Evolutionary conservation across 2,113 vertebrate species (phyloP), one percentile per base, ranked within the genome.

Genomic region (Gnathonemus echidnorhynchus): DNA sequence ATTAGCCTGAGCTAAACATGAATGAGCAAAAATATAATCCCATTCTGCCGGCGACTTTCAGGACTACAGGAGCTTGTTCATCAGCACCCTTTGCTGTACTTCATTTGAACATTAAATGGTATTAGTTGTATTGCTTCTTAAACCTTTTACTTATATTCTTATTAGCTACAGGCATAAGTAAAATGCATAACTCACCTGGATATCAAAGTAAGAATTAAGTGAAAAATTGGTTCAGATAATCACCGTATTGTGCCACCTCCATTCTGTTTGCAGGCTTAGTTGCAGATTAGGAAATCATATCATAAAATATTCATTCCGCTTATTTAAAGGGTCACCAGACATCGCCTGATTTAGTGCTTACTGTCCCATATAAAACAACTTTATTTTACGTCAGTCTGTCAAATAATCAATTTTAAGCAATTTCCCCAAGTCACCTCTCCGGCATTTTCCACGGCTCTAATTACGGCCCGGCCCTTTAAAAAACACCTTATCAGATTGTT

Each of bases 211-310:
- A 42, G 35, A 31, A 7, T 42, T 42, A 48, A 84, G 31, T 35
- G 31, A 80, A 42, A 80, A 80, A 42, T 24, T 8, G 39, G 5
- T n/a, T 46, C 42, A 21, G 45, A 85, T 85, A 85, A 85, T 85
- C 83, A 24, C 83, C 24, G 0, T 46, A 48, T 48, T 85, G 19
- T 45, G 13, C 50, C 8, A 52, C 49, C 90, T 70, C 58, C 5
- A 42, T 50, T 8, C 13, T 56, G 21, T 39, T 90, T 85, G 45
- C 90, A 19, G 83, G 31, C 49, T 66, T 8, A 42, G n/a, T 77
- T 31, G 70, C 87, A 74, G 0, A 89, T 49, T 35, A 89, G 66
- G 89, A 77, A 87, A 83, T 42, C 1, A 39, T 90, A 90, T 31
- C 70, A 87, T 46, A 39, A 31, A 31, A 52, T 88, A 62, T 85